Percentiles rank a stretch among this genome's conserved stretches.
Evolutionary conservation across 2,113 vertebrate genomes (phyloP).

Genomic region (Erythrocercus mccallii): DNA sequence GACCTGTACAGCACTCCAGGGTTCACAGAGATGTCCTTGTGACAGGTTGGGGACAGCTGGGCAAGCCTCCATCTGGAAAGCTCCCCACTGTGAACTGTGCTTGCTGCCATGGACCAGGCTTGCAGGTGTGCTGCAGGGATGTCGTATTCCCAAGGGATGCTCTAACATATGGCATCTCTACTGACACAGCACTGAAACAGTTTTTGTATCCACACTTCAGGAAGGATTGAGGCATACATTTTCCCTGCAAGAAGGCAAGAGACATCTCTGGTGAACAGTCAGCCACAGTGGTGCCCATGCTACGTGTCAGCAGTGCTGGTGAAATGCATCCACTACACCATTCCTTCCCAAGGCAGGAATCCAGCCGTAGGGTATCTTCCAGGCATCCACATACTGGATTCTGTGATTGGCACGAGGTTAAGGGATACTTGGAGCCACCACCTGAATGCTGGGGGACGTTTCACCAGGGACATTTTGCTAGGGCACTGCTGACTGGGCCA

Average conservation of each 20-base stretch:
- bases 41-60: neutral
- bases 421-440: neutral
- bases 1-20: neutral
- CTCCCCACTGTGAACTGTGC: neutral
- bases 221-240: neutral
- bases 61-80: neutral
- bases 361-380: neutral
- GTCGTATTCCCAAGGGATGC: neutral
- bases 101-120: neutral
- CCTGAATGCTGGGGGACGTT: neutral
- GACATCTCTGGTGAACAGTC: neutral
- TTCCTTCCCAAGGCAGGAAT: neutral
- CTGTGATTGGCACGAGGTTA: neutral
- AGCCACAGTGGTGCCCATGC: neutral
- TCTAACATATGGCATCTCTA: neutral
- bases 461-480: neutral
- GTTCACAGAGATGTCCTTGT: neutral
- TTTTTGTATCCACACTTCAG: neutral
- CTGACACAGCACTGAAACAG: neutral
- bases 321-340: fast-evolving
- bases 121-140: neutral
- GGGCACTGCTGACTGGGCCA: neutral
- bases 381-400: neutral
- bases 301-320: neutral
- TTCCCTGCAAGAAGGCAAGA: neutral